Evolutionary conservation across 2,888 invertebrate species (phyloP).

Genomic region (Drosophila suboccidentalis): DNA sequence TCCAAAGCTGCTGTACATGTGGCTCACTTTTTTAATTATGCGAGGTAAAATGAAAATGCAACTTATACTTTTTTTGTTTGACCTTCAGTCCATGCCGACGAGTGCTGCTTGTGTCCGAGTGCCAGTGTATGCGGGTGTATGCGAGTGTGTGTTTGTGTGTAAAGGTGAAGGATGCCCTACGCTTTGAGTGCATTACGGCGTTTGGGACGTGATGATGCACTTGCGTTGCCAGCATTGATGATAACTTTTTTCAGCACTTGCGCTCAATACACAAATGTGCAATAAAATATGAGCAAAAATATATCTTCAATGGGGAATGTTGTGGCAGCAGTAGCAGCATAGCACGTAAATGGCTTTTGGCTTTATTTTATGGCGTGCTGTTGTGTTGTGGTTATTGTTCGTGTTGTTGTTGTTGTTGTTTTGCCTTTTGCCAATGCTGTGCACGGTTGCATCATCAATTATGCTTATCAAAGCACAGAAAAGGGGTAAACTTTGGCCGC

Average conservation of each 20-base stretch:
- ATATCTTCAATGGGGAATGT: slow-evolving; percentile 47
- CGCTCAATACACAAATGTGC: slow-evolving; percentile 80
- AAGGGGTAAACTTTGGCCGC: slow-evolving; percentile 66
- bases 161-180: slow-evolving; percentile 23
- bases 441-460: slow-evolving; percentile 76
- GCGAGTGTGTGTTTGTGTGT: slow-evolving; percentile 12
- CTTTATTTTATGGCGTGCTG: slow-evolving; percentile 69
- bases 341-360: slow-evolving; percentile 75
- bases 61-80: slow-evolving; percentile 46
- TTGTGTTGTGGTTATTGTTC: slow-evolving; percentile 27
- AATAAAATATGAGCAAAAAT: slow-evolving; percentile 79
- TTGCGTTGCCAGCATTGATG: slow-evolving; percentile 59
- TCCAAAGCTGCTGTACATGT: slow-evolving; percentile 31
- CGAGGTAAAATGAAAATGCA: slow-evolving; percentile 57
- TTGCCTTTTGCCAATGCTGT: slow-evolving; percentile 59
- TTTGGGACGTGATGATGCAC: slow-evolving; percentile 66
- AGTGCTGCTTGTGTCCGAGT: slow-evolving; percentile 44
- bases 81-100: slow-evolving; percentile 39
- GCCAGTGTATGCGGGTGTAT: slow-evolving; percentile 3
- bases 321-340: slow-evolving; percentile 7
- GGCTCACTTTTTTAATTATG: slow-evolving; percentile 68
- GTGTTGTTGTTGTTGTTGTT: slow-evolving; percentile 24
- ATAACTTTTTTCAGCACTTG: slow-evolving; percentile 75
- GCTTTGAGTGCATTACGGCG: slow-evolving; percentile 49
- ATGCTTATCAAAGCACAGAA: slow-evolving; percentile 78